Percentiles rank a stretch among this genome's conserved stretches.
These are phyloP conservation scores for Lasioglossum oenotherae DNA, from an alignment of 2,888 invertebrate genomes.

Conservation along the genomic window DNA sequence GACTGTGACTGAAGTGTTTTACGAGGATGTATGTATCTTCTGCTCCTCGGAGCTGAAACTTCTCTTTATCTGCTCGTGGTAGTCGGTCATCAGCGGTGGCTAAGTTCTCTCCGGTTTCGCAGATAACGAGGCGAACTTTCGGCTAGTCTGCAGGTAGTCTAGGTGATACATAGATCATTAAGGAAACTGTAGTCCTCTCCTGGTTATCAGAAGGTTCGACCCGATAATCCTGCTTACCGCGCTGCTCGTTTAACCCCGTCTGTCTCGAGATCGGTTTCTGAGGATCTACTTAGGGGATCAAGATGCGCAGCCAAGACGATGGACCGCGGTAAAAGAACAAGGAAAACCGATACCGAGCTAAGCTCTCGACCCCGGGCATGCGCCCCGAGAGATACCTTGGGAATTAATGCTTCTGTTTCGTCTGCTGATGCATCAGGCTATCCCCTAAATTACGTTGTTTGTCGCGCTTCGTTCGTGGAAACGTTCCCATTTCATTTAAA, in stretches of 20 bases:
- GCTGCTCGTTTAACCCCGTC: slow-evolving; percentile 26
- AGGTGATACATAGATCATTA: slow-evolving; percentile 68
- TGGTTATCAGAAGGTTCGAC: slow-evolving; percentile 58
- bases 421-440: too few relatives aligned
- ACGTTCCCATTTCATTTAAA: not conserved
- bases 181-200: slow-evolving; percentile 36
- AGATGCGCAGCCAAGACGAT: not conserved
- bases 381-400: not conserved
- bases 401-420: too few relatives aligned
- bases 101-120: slow-evolving; percentile 41
- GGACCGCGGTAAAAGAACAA: not conserved
- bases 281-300: not conserved
- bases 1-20: slow-evolving; percentile 23
- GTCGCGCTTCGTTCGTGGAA: not conserved
- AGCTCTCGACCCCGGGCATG: not conserved
- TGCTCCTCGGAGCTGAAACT: slow-evolving; percentile 9
- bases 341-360: not conserved
- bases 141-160: slow-evolving; percentile 57
- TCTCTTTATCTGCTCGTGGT: slow-evolving; percentile 53
- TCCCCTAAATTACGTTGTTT: too few relatives aligned
- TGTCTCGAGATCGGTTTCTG: slow-evolving; percentile 7
- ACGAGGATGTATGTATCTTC: slow-evolving; percentile 3
- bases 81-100: slow-evolving; percentile 51
- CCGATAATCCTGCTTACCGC: slow-evolving; percentile 52
- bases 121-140: slow-evolving; percentile 68